Percentiles rank a stretch among this genome's conserved stretches.
Conservation (phyloP, 2,113 vertebrate genomes). For the Neopipo cinnamomea region DNA sequence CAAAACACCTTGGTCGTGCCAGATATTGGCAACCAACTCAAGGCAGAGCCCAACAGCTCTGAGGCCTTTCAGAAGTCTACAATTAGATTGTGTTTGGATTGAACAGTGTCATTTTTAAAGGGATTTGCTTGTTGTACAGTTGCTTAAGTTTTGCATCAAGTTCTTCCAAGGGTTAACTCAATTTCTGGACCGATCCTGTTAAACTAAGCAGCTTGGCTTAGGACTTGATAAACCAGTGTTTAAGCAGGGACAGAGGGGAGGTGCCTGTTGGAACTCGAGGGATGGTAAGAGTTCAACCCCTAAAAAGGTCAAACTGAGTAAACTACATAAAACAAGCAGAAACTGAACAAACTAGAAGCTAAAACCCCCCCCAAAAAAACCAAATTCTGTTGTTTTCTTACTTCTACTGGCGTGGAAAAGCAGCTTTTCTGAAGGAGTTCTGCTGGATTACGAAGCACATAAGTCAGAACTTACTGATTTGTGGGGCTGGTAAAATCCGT, state of each 20-base stretch:
- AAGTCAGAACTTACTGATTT: constrained; percentile 81
- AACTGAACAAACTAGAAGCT: background rate
- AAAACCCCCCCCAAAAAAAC: background rate
- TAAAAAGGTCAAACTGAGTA: background rate
- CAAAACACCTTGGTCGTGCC: background rate
- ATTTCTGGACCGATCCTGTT: background rate
- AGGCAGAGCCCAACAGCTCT: background rate
- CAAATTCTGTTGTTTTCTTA: background rate
- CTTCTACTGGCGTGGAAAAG: background rate
- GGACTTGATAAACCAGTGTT: background rate
- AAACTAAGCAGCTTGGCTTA: background rate
- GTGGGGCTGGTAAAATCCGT: constrained; percentile 89
- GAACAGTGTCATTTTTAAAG: background rate
- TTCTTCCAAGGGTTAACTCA: background rate
- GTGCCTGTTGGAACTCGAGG: background rate
- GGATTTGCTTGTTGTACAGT: background rate
- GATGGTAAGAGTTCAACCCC: background rate
- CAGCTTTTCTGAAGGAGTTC: rapidly evolving
- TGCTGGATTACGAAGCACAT: rapidly evolving
- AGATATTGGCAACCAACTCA: background rate
- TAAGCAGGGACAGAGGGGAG: constrained; percentile 1
- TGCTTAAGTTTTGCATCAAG: constrained; percentile 17
- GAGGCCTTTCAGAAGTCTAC: background rate
- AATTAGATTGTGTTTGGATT: background rate
- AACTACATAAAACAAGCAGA: background rate